Percentiles rank a stretch among this genome's conserved stretches.
Conservation (phyloP, 2,888 invertebrate genomes). For the Phortica okadai region DNA sequence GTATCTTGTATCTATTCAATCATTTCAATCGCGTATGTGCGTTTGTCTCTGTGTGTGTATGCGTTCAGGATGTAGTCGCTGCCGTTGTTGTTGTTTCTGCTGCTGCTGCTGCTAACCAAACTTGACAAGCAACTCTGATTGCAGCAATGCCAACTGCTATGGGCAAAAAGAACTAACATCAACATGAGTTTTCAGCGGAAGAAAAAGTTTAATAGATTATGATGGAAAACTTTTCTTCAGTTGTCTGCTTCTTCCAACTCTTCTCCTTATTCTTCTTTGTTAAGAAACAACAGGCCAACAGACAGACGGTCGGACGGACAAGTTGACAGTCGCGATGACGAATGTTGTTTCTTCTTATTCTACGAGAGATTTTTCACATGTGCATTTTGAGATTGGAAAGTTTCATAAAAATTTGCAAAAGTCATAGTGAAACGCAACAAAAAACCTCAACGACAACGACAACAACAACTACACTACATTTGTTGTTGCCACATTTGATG, state of each 20-base stretch:
- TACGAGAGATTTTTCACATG: no score
- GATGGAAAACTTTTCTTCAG: conserved; percentile 62
- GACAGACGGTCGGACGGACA: conserved; percentile 2
- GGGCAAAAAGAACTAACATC: conserved; percentile 14
- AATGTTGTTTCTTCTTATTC: no score
- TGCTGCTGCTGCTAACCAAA: conserved; percentile 29
- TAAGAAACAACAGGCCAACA: background rate
- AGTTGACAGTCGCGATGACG: background rate
- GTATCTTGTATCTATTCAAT: no score
- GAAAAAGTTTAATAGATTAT: conserved; percentile 71
- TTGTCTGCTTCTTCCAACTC: conserved; percentile 45
- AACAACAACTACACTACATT: background rate
- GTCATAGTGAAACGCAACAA: no score
- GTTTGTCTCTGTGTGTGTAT: conserved; percentile 44
- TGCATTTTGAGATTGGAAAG: no score
- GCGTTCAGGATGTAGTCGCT: conserved; percentile 44
- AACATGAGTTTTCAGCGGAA: conserved; percentile 46
- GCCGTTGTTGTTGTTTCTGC: conserved; percentile 9
- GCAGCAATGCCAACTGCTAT: background rate
- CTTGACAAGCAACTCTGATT: conserved; percentile 32
- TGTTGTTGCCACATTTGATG: background rate
- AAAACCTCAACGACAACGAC: no score
- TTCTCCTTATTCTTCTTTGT: conserved; percentile 22
- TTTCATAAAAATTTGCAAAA: no score
- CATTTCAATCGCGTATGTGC: conserved; percentile 37